Evolutionary conservation across 2,888 invertebrate genomes (phyloP).

Genomic region (Palloptera scutellata): DNA sequence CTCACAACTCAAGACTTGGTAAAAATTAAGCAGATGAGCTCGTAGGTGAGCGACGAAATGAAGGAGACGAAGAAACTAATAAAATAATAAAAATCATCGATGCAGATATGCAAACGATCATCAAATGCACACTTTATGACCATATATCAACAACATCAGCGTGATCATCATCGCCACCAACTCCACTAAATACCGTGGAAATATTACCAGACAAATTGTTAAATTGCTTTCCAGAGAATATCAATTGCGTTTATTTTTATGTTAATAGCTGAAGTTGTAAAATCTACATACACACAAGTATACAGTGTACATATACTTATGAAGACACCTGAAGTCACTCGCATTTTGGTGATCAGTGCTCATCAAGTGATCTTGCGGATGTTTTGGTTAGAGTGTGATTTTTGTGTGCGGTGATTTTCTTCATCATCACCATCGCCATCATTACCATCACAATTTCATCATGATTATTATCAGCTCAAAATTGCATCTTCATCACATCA

Average conservation of each 20-base stretch:
- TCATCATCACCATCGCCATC: conserved; percentile 19
- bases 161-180: conserved; percentile 22
- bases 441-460: background rate
- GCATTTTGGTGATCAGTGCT: too few relatives aligned
- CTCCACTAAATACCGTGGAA: conserved; percentile 24
- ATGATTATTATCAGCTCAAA: background rate
- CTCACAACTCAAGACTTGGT: too few relatives aligned
- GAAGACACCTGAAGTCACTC: too few relatives aligned
- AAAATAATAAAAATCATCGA: conserved; percentile 40
- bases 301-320: too few relatives aligned
- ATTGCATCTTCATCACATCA: conserved; percentile 22
- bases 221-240: conserved; percentile 10
- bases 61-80: conserved; percentile 1
- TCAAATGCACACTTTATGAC: conserved; percentile 32
- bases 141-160: conserved; percentile 30
- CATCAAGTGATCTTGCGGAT: too few relatives aligned
- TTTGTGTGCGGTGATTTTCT: too few relatives aligned
- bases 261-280: too few relatives aligned
- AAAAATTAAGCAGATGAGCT: too few relatives aligned
- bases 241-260: too few relatives aligned
- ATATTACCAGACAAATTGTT: conserved; percentile 18
- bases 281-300: too few relatives aligned
- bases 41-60: background rate
- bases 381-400: too few relatives aligned
- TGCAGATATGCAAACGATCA: conserved; percentile 37